These are phyloP conservation scores for Poecilus cupreus DNA, from an alignment of 2,888 invertebrate species.

Conservation along the genomic window DNA sequence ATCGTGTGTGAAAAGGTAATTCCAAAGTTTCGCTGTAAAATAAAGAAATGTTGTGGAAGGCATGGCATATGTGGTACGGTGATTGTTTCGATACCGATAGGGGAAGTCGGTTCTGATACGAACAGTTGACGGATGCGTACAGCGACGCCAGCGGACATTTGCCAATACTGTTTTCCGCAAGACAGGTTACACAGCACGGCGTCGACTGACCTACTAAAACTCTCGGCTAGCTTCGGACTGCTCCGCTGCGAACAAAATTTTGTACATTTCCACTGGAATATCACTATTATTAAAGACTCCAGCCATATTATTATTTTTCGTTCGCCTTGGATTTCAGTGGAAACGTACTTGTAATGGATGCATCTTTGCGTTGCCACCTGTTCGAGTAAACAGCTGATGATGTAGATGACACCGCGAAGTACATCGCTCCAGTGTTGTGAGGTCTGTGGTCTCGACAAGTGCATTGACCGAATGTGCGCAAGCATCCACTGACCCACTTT, in stretches of 20 bases:
- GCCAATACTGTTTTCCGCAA: constrained; percentile 58
- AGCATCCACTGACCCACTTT: constrained; percentile 73
- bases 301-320: background rate
- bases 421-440: constrained; percentile 22
- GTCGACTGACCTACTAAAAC: constrained; percentile 59
- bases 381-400: constrained; percentile 11
- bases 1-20: background rate
- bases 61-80: constrained; percentile 25
- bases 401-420: background rate
- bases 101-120: constrained; percentile 43
- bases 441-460: constrained; percentile 62
- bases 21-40: constrained; percentile 8
- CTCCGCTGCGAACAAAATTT: constrained; percentile 45
- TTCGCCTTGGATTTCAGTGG: background rate
- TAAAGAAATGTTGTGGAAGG: constrained; percentile 30
- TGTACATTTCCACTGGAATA: constrained; percentile 45
- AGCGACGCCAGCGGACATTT: constrained; percentile 12
- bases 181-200: constrained; percentile 55
- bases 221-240: constrained; percentile 49
- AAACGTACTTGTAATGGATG: too few species aligned
- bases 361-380: too few species aligned
- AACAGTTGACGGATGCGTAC: constrained; percentile 41
- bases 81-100: constrained; percentile 40
- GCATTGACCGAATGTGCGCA: constrained; percentile 72
- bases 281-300: background rate